These are phyloP conservation scores for Arge pagana DNA, from an alignment of 2,888 invertebrate genomes.

Conservation along the genomic window DNA sequence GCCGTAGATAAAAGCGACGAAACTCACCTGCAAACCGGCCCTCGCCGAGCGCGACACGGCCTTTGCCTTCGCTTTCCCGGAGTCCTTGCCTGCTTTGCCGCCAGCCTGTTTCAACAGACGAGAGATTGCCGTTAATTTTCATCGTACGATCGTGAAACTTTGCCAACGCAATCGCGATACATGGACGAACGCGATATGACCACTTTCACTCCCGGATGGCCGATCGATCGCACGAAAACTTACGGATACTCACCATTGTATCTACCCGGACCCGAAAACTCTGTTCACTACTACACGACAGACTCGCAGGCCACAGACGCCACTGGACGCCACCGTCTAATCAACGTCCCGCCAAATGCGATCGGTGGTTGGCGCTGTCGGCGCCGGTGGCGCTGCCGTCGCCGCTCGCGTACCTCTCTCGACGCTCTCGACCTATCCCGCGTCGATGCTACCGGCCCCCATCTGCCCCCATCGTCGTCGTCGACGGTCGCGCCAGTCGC, in stretches of 20 bases:
- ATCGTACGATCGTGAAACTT: conserved; percentile 64
- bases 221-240: conserved; percentile 50
- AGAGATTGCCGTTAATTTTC: conserved; percentile 63
- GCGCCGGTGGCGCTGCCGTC: too few relatives aligned
- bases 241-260: conserved; percentile 61
- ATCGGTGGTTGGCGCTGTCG: conserved; percentile 50
- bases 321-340: conserved; percentile 45
- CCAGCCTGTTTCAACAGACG: conserved; percentile 78
- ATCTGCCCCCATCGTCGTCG: too few relatives aligned
- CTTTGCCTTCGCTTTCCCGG: conserved; percentile 99
- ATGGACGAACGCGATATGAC: conserved; percentile 37
- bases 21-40: conserved; percentile 94
- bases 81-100: conserved; percentile 99
- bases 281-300: conserved; percentile 45
- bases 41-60: conserved; percentile 98
- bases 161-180: conserved; percentile 60
- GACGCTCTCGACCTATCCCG: conserved; percentile 26
- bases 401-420: too few relatives aligned
- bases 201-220: conserved; percentile 45
- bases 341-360: conserved; percentile 54
- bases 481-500: too few relatives aligned
- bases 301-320: conserved; percentile 41
- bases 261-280: conserved; percentile 43
- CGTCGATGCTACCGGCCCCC: too few relatives aligned
- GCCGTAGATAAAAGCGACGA: neutral